Evolutionary conservation across 2,888 invertebrate species (phyloP).

Genomic region (Parnassius glacialis): DNA sequence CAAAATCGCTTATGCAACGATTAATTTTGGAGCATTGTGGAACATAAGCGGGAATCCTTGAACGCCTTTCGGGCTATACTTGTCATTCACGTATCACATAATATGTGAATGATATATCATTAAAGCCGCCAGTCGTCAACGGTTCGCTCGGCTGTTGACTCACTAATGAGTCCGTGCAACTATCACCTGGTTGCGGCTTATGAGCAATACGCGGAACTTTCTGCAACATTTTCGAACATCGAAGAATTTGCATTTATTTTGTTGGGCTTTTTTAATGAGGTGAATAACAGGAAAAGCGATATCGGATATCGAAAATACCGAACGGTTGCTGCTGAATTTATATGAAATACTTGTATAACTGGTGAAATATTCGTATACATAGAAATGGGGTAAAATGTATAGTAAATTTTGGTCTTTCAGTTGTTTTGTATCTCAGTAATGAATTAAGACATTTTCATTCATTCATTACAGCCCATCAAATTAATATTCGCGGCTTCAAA

Average conservation of each 20-base stretch:
- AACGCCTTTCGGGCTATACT: not conserved
- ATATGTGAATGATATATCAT: conserved; percentile 12
- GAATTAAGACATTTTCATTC: too few species aligned
- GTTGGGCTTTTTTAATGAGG: conserved; percentile 17
- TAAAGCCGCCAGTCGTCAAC: conserved; percentile 8
- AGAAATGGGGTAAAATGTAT: too few species aligned
- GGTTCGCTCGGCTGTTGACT: conserved; percentile 10
- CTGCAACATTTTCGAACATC: conserved; percentile 19
- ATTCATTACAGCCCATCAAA: too few species aligned
- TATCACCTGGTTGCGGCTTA: conserved; percentile 19
- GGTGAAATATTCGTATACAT: too few species aligned
- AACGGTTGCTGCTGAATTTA: not conserved
- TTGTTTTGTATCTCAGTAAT: too few species aligned
- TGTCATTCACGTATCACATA: not conserved
- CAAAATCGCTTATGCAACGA: too few species aligned
- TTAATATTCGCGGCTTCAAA: too few species aligned
- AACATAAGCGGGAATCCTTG: not conserved
- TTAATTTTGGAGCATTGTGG: not conserved
- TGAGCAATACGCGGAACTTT: conserved; percentile 23
- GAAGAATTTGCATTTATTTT: conserved; percentile 20
- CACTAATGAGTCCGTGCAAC: conserved; percentile 14
- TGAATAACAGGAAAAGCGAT: conserved; percentile 21
- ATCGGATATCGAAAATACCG: conserved; percentile 7
- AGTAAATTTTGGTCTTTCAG: too few species aligned
- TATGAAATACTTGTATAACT: too few species aligned